Evolutionary conservation across 2,113 vertebrate species (phyloP).

Genomic region (Falcunculus frontatus): DNA sequence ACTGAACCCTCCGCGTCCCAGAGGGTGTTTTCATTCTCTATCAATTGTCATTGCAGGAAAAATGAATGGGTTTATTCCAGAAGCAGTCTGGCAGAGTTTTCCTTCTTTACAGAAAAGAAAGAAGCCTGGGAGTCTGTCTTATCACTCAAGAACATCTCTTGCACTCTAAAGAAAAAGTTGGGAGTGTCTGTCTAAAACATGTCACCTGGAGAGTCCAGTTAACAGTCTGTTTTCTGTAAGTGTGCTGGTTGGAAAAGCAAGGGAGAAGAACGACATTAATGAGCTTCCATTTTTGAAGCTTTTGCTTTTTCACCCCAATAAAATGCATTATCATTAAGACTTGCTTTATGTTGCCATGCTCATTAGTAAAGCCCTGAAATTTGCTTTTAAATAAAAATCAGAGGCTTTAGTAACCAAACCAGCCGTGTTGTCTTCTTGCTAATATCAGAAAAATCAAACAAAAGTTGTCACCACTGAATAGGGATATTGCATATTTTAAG

Average conservation of each 20-base stretch:
- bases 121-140: background rate
- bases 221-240: background rate
- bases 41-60: background rate
- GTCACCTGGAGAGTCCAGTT: background rate
- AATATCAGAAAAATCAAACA: background rate
- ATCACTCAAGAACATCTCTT: constrained; percentile 19
- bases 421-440: background rate
- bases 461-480: background rate
- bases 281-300: background rate
- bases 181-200: background rate
- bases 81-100: background rate
- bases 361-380: background rate
- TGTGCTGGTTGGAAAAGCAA: background rate
- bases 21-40: background rate
- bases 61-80: background rate
- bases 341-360: background rate
- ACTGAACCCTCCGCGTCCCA: background rate
- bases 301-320: background rate
- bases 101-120: background rate
- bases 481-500: background rate
- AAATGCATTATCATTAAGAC: background rate
- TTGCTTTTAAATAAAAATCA: background rate
- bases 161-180: background rate
- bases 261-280: background rate
- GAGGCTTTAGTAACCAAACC: background rate